These are phyloP conservation scores for Halcyon senegalensis DNA, from an alignment of 2,113 vertebrate genomes.

Conservation along the genomic window DNA sequence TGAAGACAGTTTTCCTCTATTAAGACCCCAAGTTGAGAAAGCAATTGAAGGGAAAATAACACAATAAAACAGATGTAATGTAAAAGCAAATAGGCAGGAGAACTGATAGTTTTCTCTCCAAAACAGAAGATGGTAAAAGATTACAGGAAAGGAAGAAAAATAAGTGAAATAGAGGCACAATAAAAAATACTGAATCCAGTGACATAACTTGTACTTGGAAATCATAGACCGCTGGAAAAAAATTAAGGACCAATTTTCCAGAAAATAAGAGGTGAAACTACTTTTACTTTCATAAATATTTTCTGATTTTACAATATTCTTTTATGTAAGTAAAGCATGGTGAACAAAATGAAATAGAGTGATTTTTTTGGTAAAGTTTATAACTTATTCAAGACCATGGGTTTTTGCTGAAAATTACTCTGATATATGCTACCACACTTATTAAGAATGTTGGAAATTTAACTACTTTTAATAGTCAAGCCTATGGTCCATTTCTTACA, in stretches of 20 bases:
- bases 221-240: background rate
- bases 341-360: background rate
- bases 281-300: background rate
- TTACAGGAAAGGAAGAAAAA: background rate
- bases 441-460: background rate
- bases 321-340: background rate
- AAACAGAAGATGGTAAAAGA: background rate
- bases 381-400: background rate
- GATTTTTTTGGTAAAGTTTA: background rate
- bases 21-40: constrained; percentile 36
- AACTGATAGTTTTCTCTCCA: background rate
- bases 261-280: background rate
- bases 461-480: background rate
- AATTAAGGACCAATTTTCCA: background rate
- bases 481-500: background rate
- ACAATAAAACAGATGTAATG: background rate
- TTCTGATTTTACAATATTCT: background rate
- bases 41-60: constrained; percentile 32
- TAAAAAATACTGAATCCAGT: background rate
- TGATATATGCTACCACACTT: background rate
- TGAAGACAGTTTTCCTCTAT: constrained; percentile 16
- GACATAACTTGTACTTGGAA: background rate
- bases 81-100: background rate
- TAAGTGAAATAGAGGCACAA: background rate
- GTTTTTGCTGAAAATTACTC: background rate